Conservation (phyloP, 2,797 vertebrate genomes). For the Acomys russatus region DNA sequence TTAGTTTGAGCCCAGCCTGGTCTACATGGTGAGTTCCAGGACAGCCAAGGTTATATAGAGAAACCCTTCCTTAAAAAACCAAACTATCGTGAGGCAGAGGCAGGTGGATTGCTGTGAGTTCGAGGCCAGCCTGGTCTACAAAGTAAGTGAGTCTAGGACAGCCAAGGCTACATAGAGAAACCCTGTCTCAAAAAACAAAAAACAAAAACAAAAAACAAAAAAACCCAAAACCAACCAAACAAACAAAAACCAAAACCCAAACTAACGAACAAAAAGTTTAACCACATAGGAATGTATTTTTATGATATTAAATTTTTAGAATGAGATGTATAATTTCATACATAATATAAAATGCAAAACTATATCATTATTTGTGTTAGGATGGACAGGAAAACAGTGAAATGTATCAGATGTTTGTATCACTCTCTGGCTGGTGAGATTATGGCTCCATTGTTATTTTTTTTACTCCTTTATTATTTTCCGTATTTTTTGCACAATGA, state of each 20-base stretch:
- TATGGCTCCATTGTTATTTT: slow-evolving; percentile 26
- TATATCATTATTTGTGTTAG: neutral
- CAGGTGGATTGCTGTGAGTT: too few relatives aligned
- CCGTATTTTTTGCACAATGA: neutral
- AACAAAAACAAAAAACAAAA: too few relatives aligned
- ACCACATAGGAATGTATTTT: neutral
- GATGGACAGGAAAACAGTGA: neutral
- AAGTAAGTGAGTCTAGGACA: too few relatives aligned
- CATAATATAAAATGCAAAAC: neutral
- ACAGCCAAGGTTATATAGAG: neutral
- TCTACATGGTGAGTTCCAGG: neutral
- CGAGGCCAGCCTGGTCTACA: too few relatives aligned
- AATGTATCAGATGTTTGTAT: neutral
- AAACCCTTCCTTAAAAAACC: neutral
- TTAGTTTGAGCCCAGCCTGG: neutral
- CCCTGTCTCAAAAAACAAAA: too few relatives aligned
- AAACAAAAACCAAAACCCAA: neutral
- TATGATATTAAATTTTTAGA: slow-evolving; percentile 32
- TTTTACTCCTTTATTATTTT: slow-evolving; percentile 49
- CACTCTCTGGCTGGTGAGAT: neutral
- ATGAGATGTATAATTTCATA: neutral
- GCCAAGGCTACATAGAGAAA: too few relatives aligned
- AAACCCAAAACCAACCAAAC: too few relatives aligned
- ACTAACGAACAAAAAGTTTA: neutral
- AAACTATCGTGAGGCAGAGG: neutral